phyloP scores from a whole-genome alignment of 2,113 vertebrate species.

The Macaca nemestrina region DNA sequence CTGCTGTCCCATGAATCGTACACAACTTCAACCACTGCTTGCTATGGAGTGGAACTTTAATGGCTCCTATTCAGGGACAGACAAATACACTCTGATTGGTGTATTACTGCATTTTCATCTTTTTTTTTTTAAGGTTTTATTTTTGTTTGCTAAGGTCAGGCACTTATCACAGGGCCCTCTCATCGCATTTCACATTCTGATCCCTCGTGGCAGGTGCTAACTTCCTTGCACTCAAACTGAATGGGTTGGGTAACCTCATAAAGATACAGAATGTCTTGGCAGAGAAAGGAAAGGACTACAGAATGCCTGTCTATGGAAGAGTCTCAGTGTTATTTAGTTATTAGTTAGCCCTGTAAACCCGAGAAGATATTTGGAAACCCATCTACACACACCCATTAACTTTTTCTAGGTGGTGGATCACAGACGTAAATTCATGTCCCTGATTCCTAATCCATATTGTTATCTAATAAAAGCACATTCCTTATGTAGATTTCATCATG shows the following conservation, averaged over 20 bases:
- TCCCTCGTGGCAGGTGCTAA: constrained; percentile 75
- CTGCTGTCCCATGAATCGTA: neutral
- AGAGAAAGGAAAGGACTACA: constrained; percentile 34
- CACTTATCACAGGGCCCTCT: constrained; percentile 70
- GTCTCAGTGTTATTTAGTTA: constrained; percentile 21
- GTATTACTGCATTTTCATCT: neutral
- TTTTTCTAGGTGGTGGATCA: constrained; percentile 39
- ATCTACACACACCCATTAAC: constrained; percentile 46
- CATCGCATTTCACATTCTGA: constrained; percentile 76
- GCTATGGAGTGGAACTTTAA: neutral
- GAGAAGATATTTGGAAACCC: constrained; percentile 60
- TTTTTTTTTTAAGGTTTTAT: constrained; percentile 52
- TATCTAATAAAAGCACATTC: neutral
- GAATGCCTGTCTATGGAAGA: constrained; percentile 45
- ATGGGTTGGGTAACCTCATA: constrained; percentile 78
- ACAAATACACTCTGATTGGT: neutral
- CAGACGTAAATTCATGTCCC: neutral
- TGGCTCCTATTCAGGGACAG: neutral
- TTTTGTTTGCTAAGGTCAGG: constrained; percentile 71
- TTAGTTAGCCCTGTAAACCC: constrained; percentile 53
- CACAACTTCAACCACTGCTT: neutral
- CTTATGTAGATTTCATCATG: neutral
- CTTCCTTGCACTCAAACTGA: constrained; percentile 75
- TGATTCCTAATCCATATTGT: neutral
- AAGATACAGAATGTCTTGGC: constrained; percentile 79